These are phyloP conservation scores for Cyprinodon variegatus DNA, from an alignment of 2,113 vertebrate species.

Conservation along the genomic window DNA sequence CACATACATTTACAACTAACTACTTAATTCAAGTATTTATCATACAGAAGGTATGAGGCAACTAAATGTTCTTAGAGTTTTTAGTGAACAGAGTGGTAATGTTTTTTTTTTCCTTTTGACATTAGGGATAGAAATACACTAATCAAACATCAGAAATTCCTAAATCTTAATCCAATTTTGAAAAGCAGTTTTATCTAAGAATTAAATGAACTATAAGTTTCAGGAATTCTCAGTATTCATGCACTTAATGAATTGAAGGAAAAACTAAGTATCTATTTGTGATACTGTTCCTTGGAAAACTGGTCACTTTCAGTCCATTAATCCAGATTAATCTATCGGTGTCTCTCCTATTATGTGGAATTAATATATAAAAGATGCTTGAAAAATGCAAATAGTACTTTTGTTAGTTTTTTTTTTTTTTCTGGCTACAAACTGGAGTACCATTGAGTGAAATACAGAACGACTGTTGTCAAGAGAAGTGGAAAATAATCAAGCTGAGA, in stretches of 20 bases:
- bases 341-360: not conserved
- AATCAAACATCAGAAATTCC: no score
- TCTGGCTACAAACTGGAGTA: conserved; percentile 4
- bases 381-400: conserved; percentile 15
- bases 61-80: no score
- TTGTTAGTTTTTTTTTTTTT: not conserved
- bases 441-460: conserved; percentile 25
- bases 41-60: not conserved
- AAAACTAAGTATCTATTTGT: not conserved
- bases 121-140: no score
- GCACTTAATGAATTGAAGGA: not conserved
- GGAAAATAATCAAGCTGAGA: conserved; percentile 66
- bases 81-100: no score
- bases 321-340: not conserved
- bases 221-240: not conserved
- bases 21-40: not conserved
- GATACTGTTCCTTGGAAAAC: not conserved
- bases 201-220: not conserved
- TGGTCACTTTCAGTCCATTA: not conserved
- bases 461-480: conserved; percentile 57
- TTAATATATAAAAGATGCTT: conserved; percentile 39
- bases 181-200: not conserved
- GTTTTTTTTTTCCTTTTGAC: no score
- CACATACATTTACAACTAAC: not conserved
- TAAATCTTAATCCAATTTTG: not conserved